Percentiles rank a stretch among this genome's conserved stretches.
These are phyloP conservation scores for Thaumetopoea pityocampa DNA, from an alignment of 1,140 invertebrate genomes.

Conservation along the genomic window DNA sequence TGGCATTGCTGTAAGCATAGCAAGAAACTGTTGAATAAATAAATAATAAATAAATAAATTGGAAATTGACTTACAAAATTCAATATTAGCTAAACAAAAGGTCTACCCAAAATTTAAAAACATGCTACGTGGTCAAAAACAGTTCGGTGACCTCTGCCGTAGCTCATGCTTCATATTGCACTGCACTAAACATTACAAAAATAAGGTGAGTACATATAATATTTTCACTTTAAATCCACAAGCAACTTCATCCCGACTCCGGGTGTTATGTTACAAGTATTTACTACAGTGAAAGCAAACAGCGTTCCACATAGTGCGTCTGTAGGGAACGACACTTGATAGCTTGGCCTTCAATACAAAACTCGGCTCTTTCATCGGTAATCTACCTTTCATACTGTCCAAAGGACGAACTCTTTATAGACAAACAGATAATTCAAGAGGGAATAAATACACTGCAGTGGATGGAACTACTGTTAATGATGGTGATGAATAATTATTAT, in stretches of 20 bases:
- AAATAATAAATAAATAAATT: too few species aligned
- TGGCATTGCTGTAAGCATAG: too few species aligned
- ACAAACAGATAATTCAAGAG: too few species aligned
- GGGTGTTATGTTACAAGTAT: slow-evolving; percentile 57
- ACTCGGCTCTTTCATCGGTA: slow-evolving; percentile 11
- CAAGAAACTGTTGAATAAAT: too few species aligned
- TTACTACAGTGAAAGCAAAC: slow-evolving; percentile 61
- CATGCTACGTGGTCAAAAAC: too few species aligned
- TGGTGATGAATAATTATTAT: too few species aligned
- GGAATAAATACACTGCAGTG: slow-evolving; percentile 1
- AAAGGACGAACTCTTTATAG: slow-evolving; percentile 7
- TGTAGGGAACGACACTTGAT: slow-evolving; percentile 54
- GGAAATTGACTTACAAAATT: too few species aligned
- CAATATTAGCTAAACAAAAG: too few species aligned
- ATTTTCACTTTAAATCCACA: slow-evolving; percentile 16
- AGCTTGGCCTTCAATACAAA: slow-evolving; percentile 46
- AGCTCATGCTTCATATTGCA: too few species aligned
- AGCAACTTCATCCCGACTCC: slow-evolving; percentile 13
- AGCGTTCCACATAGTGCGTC: slow-evolving; percentile 58
- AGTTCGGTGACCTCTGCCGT: too few species aligned
- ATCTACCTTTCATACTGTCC: slow-evolving; percentile 4
- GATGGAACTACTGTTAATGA: too few species aligned
- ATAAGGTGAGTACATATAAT: slow-evolving; percentile 2
- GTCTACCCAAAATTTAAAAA: too few species aligned
- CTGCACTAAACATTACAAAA: neutral